Evolutionary conservation across 2,888 invertebrate species (phyloP).

Genomic region (Chrysopilus asiliformis): DNA sequence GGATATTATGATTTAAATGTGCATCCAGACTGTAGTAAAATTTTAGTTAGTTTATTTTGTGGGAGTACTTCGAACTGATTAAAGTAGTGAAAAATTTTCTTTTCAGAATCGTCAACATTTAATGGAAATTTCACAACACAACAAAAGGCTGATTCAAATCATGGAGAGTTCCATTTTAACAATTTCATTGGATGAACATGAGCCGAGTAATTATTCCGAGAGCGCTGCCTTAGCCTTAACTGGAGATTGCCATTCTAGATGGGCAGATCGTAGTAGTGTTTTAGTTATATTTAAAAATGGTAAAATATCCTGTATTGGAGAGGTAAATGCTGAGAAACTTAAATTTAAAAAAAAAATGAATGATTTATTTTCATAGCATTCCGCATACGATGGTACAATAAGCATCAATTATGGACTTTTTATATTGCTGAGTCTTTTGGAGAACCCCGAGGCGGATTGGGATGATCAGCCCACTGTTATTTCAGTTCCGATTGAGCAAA

Average conservation of each 20-base stretch:
- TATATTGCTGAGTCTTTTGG: constrained; percentile 27
- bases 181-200: constrained; percentile 34
- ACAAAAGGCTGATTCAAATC: constrained; percentile 28
- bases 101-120: constrained; percentile 35
- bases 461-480: constrained; percentile 13
- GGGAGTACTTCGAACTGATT: no score
- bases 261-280: constrained; percentile 45
- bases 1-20: no score
- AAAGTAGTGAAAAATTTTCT: not conserved
- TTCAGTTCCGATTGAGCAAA: constrained; percentile 31
- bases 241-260: constrained; percentile 41
- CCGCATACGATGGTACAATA: constrained; percentile 34
- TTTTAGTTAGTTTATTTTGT: no score
- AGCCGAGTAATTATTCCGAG: constrained; percentile 30
- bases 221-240: constrained; percentile 30
- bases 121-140: constrained; percentile 29
- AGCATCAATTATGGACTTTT: constrained; percentile 30
- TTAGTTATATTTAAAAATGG: constrained; percentile 40
- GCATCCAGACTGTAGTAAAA: no score
- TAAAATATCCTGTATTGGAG: constrained; percentile 37
- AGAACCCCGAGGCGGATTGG: constrained; percentile 32
- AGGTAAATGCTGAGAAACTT: constrained; percentile 38
- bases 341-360: no score
- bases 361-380: constrained; percentile 21
- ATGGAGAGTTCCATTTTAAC: constrained; percentile 35